A percentile compares a stretch with the other conserved stretches of the same genome.
These are phyloP conservation scores for Embidobia sp. DNA, from an alignment of 2,888 invertebrate species.

Conservation along the genomic window DNA sequence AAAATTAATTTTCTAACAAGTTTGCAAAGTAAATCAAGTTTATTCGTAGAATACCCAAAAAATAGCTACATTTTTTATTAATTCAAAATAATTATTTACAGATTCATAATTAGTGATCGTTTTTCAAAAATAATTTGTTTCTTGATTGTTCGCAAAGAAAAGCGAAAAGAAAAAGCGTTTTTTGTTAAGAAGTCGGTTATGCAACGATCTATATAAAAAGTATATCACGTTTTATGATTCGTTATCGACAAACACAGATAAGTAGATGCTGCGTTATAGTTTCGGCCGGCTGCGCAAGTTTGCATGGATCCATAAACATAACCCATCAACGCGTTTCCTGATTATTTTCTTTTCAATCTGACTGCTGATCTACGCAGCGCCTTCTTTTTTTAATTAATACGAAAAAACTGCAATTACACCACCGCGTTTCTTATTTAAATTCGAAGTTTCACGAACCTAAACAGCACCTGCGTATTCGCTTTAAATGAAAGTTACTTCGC, in stretches of 20 bases:
- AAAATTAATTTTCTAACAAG: too few relatives aligned
- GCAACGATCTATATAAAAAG: constrained; percentile 32
- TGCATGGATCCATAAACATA: constrained; percentile 58
- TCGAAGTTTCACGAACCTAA: constrained; percentile 17
- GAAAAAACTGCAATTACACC: constrained; percentile 34
- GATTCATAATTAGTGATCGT: too few relatives aligned
- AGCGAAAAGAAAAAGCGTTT: constrained; percentile 15
- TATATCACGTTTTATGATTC: constrained; percentile 24
- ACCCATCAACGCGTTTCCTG: constrained; percentile 50
- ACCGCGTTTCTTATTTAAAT: constrained; percentile 19
- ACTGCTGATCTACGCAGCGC: constrained; percentile 22
- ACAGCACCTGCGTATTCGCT: constrained; percentile 1
- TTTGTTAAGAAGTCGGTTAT: constrained; percentile 3
- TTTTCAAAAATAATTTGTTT: too few relatives aligned
- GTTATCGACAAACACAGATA: constrained; percentile 32
- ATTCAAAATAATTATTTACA: too few relatives aligned
- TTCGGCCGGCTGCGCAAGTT: constrained; percentile 40
- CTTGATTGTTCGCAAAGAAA: not conserved
- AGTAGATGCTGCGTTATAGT: constrained; percentile 44
- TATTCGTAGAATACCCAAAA: too few relatives aligned
- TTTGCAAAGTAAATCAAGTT: too few relatives aligned
- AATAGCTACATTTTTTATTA: too few relatives aligned
- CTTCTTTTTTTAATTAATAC: constrained; percentile 44
- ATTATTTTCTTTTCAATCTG: constrained; percentile 44
- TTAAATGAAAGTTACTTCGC: constrained; percentile 36